phyloP scores from a whole-genome alignment of 2,113 vertebrate species.

The Hemibagrus wyckioides region DNA sequence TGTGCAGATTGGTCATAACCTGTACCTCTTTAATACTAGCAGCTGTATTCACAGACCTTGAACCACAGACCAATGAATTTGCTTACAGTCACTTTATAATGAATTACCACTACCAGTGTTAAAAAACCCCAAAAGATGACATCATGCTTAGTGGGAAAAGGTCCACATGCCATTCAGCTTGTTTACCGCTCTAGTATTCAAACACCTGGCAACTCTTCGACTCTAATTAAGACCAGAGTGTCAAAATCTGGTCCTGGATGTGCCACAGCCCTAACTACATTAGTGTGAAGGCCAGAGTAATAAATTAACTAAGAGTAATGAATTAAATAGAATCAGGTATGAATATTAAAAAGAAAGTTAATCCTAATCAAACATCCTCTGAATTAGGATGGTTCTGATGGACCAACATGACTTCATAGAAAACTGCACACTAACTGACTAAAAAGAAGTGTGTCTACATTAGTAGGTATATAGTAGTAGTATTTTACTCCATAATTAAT shows the following conservation, averaged over 20 bases:
- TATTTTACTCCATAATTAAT: constrained; percentile 63
- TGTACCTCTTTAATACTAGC: background rate
- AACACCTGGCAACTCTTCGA: constrained; percentile 59
- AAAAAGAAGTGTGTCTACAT: background rate
- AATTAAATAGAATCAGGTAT: background rate
- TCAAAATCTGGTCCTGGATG: background rate
- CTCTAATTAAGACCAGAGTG: constrained; percentile 63
- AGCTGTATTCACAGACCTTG: background rate
- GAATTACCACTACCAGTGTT: constrained; percentile 4
- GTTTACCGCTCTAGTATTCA: constrained; percentile 46
- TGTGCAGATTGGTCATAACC: background rate
- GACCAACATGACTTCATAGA: too few species aligned
- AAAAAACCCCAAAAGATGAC: constrained; percentile 21
- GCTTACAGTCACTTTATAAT: constrained; percentile 16
- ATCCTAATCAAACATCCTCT: background rate
- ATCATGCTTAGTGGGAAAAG: constrained; percentile 35
- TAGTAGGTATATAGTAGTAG: too few species aligned
- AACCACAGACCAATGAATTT: constrained; percentile 18
- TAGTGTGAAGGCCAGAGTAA: background rate
- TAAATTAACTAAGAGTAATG: background rate
- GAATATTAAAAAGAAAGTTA: background rate
- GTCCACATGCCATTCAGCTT: constrained; percentile 45
- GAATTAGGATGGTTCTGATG: background rate
- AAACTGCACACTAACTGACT: background rate
- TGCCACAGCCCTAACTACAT: background rate